These are phyloP conservation scores for Heliothis virescens DNA, from an alignment of 1,140 invertebrate genomes.

Conservation along the genomic window DNA sequence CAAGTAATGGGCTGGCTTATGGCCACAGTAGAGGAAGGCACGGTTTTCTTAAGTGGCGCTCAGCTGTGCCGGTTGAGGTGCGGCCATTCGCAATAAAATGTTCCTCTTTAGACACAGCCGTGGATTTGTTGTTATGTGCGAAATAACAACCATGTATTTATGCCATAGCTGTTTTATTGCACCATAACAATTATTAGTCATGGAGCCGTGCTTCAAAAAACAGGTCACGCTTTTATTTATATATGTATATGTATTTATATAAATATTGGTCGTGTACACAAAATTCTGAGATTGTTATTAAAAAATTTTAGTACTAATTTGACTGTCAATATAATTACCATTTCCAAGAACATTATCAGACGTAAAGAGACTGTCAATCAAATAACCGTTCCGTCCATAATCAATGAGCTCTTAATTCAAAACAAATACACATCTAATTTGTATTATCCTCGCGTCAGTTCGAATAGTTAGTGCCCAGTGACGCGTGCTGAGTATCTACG, in stretches of 20 bases:
- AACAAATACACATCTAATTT: conserved; percentile 18
- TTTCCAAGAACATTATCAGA: neutral
- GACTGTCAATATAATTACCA: neutral
- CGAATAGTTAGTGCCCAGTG: conserved; percentile 41
- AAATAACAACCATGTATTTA: neutral
- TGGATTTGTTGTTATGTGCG: conserved; percentile 21
- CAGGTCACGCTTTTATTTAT: too few species aligned
- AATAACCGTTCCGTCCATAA: neutral
- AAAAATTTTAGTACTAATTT: neutral
- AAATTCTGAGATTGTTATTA: too few species aligned
- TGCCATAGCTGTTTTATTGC: neutral
- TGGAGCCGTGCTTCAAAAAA: too few species aligned
- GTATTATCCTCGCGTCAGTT: conserved; percentile 21
- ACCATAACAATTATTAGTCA: too few species aligned
- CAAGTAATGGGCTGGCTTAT: conserved; percentile 6
- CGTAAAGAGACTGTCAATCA: neutral
- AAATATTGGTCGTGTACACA: too few species aligned
- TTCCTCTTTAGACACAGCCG: conserved; percentile 15
- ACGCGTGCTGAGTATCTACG: conserved; percentile 18
- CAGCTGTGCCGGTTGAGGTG: conserved; percentile 27
- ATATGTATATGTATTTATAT: too few species aligned
- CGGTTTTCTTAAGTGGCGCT: conserved; percentile 30
- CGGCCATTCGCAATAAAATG: conserved; percentile 26
- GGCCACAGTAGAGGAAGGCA: conserved; percentile 1
- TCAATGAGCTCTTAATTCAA: neutral